These are phyloP conservation scores for Archips crataeganus DNA, from an alignment of 2,888 invertebrate genomes.

Conservation along the genomic window DNA sequence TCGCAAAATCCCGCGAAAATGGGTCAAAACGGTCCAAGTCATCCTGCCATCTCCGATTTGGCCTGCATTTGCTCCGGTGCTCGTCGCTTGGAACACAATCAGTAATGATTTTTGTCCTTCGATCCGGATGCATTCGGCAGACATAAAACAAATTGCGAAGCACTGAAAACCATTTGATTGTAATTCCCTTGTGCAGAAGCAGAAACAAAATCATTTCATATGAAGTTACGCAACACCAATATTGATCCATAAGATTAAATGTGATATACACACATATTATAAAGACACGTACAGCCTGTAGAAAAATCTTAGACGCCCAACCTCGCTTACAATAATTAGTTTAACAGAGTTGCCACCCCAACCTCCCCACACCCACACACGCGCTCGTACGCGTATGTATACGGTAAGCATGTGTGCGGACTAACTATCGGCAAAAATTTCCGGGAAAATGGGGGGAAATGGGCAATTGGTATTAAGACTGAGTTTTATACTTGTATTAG, in stretches of 20 bases:
- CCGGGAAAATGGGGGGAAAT: slow-evolving; percentile 37
- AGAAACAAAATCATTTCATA: not conserved
- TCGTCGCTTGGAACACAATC: no score
- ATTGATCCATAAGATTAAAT: slow-evolving; percentile 39
- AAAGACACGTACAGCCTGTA: slow-evolving; percentile 56
- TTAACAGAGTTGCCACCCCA: slow-evolving; percentile 57
- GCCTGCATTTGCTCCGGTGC: no score
- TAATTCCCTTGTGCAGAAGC: no score
- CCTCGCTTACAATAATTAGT: slow-evolving; percentile 68
- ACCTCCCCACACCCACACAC: slow-evolving; percentile 27
- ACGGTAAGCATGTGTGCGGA: slow-evolving; percentile 16
- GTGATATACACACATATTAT: slow-evolving; percentile 44
- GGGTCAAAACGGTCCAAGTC: no score
- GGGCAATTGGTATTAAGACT: slow-evolving; percentile 39
- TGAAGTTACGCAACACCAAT: slow-evolving; percentile 4
- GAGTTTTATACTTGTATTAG: slow-evolving; percentile 37
- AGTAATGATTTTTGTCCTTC: no score
- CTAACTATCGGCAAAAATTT: slow-evolving; percentile 42
- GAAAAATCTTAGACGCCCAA: slow-evolving; percentile 65
- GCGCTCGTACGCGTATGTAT: not conserved
- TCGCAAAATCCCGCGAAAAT: no score
- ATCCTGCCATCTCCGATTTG: no score
- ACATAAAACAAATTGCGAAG: no score
- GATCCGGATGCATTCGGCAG: no score
- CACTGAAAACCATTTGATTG: no score